Evolutionary conservation across 2,797 vertebrate species (phyloP), one percentile per base, ranked within the genome.

Genomic region (Premnoplex brunnescens): DNA sequence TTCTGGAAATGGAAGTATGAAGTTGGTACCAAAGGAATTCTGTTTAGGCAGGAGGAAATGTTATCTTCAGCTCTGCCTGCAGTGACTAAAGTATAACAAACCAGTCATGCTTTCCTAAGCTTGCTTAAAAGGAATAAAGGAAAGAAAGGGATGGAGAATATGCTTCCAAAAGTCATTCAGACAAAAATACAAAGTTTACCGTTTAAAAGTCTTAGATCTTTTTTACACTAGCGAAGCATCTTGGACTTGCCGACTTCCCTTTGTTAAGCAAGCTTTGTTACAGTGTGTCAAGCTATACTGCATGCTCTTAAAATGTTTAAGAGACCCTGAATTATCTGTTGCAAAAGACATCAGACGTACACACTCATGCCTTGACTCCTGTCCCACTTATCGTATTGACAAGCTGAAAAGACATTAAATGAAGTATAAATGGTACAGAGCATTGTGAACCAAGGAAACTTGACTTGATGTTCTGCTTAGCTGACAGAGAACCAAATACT

Each of bases 401-500:
- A 95, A 91, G 74, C 59, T 85, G 91, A 68, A 95, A 97, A 95
- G 72, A 94, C 91, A 93, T 94, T 96, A 96, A 96, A 54, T 11
- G 16, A 55, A 63, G 64, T 94, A 94, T 59, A 95, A 97, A 94
- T 93, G 75, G 96, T 92, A 76, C 58, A 69, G 81, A 96, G 64
- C 36, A 34, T 94, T 44, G 6, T 89, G 89, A 97, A 96, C 89
- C 58, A 91, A 92, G 68, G 68, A 96, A 97, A 97, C 63, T 56
- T 83, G 62, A 92, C 85, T 94, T 93, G 93, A 95, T 94, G 89
- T 55, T 94, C 95, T 97, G 73, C 85, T 91, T 95, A 83, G 78
- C 66, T 97, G 96, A 96, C 74, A 90, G 91, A 96, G 95, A 96
- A 91, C 69, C 81, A 91, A 96, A 94, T 84, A 91, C 89, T 92